Percentiles rank a stretch among this genome's conserved stretches.
These are phyloP conservation scores for Dione juno DNA, from an alignment of 2,888 invertebrate species.

Conservation along the genomic window DNA sequence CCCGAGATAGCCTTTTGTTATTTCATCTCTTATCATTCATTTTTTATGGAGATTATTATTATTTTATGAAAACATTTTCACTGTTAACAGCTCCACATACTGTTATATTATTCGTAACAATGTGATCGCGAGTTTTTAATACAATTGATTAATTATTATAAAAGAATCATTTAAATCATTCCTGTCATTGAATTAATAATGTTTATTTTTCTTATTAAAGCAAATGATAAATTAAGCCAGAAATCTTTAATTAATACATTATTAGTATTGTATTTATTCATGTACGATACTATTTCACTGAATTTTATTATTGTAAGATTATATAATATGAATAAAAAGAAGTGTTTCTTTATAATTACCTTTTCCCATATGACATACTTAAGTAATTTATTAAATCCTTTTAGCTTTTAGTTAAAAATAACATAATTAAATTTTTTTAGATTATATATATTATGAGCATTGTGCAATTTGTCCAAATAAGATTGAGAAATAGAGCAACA, in stretches of 20 bases:
- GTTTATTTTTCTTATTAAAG: slow-evolving; percentile 67
- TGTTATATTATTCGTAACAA: slow-evolving; percentile 57
- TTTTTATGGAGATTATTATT: slow-evolving; percentile 39
- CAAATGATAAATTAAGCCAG: slow-evolving; percentile 65
- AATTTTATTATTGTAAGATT: slow-evolving; percentile 82
- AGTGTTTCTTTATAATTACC: slow-evolving; percentile 48
- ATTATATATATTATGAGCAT: no score
- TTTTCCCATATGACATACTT: background rate
- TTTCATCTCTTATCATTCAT: slow-evolving; percentile 44
- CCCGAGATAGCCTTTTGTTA: slow-evolving; percentile 52
- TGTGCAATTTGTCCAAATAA: no score
- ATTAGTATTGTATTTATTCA: slow-evolving; percentile 82
- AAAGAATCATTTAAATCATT: slow-evolving; percentile 76
- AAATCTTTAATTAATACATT: slow-evolving; percentile 70
- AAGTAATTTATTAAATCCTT: no score
- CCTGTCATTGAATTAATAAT: slow-evolving; percentile 68
- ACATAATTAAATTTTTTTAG: no score
- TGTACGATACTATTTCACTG: slow-evolving; percentile 83
- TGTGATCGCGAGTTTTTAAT: slow-evolving; percentile 51
- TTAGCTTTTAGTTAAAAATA: no score
- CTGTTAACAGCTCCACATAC: slow-evolving; percentile 51
- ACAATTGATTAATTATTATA: slow-evolving; percentile 46
- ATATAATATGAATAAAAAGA: slow-evolving; percentile 72
- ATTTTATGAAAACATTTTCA: slow-evolving; percentile 34
- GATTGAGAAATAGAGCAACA: no score